Base-by-base conservation (phyloP, 1,140 invertebrate species). In the Nautilus pompilius region DNA sequence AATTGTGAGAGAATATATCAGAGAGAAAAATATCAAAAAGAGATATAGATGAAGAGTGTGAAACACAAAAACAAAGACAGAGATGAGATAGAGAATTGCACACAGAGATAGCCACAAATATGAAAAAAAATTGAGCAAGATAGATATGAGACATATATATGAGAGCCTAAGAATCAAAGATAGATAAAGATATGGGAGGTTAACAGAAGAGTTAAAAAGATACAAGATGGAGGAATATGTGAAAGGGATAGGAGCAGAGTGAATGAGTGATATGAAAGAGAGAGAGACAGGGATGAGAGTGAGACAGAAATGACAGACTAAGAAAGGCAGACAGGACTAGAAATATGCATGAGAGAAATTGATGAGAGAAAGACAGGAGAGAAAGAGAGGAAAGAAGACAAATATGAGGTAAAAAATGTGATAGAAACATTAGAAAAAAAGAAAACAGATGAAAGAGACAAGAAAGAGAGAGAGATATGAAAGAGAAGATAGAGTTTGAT, bases 391-490 rank as follows among this genome's bases (percentile, higher is more conserved):
- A n/a, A 53, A 15, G 13, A 13, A 53, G 24, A 53, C 49, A 15
- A 53, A 53, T 53, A 10, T 22, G 13, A 17, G 22, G 49, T 13
- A 53, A 51, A n/a, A 30, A n/a, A 30, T 17, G 10, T 4, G 5
- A 60, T 5, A 28, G 10, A 59, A 15, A 28, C 17, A 51, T 2
- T 2, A 30, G n/a, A 54, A 49, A 55, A 28, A 17, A 26, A 30
- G n/a, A 30, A 26, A 30, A 26, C 26, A 26, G 54, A 26, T 24
- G n/a, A 30, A 26, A 30, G n/a, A 30, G 33, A 30, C 28, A 30
- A 56, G 54, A 56, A 30, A 56, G 54, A 56, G 54, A 56, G 54
- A 56, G 54, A 56, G 54, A 56, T 24, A 56, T 24, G 6, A 5
- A 5, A 24, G 54, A 56, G 20, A 5, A n/a, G 5, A 10, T 4